Base-by-base conservation (phyloP, 1,140 invertebrate species). In the Pseudachorutes palmiensis region DNA sequence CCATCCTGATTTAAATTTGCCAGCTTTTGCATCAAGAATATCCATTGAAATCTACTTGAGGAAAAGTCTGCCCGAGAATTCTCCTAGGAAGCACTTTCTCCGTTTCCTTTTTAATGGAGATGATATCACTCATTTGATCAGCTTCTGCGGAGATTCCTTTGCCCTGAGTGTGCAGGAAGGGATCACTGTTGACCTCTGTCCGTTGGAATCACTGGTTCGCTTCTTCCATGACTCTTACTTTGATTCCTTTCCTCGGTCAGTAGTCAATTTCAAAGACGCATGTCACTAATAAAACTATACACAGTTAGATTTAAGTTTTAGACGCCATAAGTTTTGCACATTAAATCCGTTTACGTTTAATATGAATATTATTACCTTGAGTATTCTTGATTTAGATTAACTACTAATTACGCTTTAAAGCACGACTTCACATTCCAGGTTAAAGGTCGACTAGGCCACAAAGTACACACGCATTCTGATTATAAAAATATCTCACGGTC, bases 161-260 rank as follows among this genome's bases (percentile, higher is more conserved):
- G 77, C 49, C 77, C 79, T 55, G 72, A 65, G 36, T n/a, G 22
- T 29, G 26, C 41, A 78, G 33, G 28, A 65, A 24, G 26, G 36
- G 12, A 9, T 75, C 63, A 48, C 71, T 82, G 62, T 77, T 83
- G 84, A 84, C 76, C 76, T 91, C 0, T 92, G 90, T 78, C 87
- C 88, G 16, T 88, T 92, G 70, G 89, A 92, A 74, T 88, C 87
- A 75, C 90, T 91, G 28, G 87, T 91, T 19, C 81, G 89, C 55
- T 90, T 90, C 75, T 80, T 91, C 62, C 89, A 91, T 74, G 89
- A 92, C 74, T 88, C 91, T 77, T 92, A 91, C 77, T 92, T 92
- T 76, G 77, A 81, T 9, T 78, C 82, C 16, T 87, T 92, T 68
- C 65, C 62, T 45, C 91, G 91, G 76, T 86, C 86, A 2, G 89